Base-by-base conservation (phyloP, 2,113 vertebrate species). In the Nannospalax galili region DNA sequence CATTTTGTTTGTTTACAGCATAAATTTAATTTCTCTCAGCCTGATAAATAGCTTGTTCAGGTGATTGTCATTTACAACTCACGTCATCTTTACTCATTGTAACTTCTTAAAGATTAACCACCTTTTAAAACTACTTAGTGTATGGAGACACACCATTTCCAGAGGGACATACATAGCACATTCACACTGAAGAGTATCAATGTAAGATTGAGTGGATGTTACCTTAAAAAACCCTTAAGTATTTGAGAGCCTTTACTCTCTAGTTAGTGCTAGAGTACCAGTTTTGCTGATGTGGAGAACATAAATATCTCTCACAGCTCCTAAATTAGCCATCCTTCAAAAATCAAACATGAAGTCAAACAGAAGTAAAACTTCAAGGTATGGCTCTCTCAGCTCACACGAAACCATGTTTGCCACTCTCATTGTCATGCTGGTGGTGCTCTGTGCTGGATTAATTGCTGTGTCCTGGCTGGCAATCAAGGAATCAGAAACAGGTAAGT, bases 391-490 rank as follows among this genome's bases (percentile, higher is more conserved):
- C 70, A 98, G 60, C 84, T 84, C 0, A 72, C 97, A 96, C 35
- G 98, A 99, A 97, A 40, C 97, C 80, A 86, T 95, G 7, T 96
- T 98, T 89, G 88, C 82, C 28, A 91, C 72, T 92, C 97, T 99
- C 19, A 69, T 98, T 73, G 40, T 32, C 35, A 11, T 96, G 40
- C 84, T 98, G 75, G 1, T 98, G 7, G 95, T 97, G 42, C 4
- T 98, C 77, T 97, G 40, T 94, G 90, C 90, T 93, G 98, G 98
- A 82, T 87, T 99, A 94, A 88, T 98, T 82, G 97, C 65, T 32
- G 45, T 98, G 69, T 96, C 98, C n/a, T 99, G 98, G 98, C 60
- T 98, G 80, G 85, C 92, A 82, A 19, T 98, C 37, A 70, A 77
- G 26, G 88, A 96, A n/a, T 5, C 97, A 73, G 80, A 97, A 81